These are phyloP conservation scores for Dendrocopos noguchii DNA, from an alignment of 2,113 vertebrate genomes.

Conservation along the genomic window DNA sequence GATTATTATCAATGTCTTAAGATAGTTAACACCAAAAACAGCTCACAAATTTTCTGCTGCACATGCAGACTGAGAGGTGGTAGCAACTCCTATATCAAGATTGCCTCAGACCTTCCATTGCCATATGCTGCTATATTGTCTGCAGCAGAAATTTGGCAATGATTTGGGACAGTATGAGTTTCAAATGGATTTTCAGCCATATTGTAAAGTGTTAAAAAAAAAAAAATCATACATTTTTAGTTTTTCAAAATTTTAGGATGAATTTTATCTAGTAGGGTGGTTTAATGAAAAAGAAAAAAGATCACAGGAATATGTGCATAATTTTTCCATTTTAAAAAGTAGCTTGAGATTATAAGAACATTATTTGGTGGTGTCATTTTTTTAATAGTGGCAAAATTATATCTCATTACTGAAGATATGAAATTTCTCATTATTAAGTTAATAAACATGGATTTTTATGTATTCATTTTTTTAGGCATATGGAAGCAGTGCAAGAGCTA, in stretches of 20 bases:
- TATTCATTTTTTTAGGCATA: background rate
- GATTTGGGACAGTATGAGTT: background rate
- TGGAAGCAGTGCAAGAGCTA: conserved; percentile 43
- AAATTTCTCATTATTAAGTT: background rate
- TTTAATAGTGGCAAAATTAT: background rate
- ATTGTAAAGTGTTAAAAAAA: background rate
- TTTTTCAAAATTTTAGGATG: background rate
- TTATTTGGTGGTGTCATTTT: background rate
- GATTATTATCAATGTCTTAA: background rate
- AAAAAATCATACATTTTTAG: background rate
- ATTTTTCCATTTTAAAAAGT: background rate
- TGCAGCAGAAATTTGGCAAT: background rate
- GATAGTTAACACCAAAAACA: background rate
- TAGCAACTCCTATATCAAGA: background rate
- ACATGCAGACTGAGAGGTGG: background rate
- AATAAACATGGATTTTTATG: background rate
- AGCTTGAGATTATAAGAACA: background rate
- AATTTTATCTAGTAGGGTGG: background rate
- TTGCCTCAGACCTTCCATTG: background rate
- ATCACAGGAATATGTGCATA: background rate
- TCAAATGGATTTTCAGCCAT: background rate
- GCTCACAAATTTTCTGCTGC: background rate
- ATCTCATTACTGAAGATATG: background rate
- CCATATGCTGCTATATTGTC: background rate
- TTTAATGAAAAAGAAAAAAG: background rate